Percentiles rank a stretch among this genome's conserved stretches.
These are phyloP conservation scores for Ondatra zibethicus DNA, from an alignment of 2,113 vertebrate genomes.

Conservation along the genomic window DNA sequence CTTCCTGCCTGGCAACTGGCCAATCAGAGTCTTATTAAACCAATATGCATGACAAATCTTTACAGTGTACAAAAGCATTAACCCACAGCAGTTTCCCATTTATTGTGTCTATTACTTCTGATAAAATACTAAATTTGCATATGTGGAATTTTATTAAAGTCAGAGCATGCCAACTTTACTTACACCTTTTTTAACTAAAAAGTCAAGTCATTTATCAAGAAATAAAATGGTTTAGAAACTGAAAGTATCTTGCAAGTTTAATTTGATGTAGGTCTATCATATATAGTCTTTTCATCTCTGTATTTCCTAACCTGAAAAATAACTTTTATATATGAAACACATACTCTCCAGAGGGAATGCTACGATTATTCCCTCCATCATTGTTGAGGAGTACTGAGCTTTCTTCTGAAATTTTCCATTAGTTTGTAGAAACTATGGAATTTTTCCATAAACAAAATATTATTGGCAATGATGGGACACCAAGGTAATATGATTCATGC, in stretches of 20 bases:
- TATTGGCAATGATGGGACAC: not conserved
- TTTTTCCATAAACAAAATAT: not conserved
- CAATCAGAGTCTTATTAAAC: no score
- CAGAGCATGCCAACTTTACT: not conserved
- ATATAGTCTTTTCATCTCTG: not conserved
- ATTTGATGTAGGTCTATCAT: not conserved
- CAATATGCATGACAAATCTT: no score
- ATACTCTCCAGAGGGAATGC: not conserved
- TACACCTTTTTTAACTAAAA: not conserved
- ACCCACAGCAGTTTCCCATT: not conserved
- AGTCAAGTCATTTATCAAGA: not conserved
- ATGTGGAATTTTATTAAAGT: not conserved
- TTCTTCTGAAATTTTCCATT: not conserved
- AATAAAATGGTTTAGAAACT: not conserved
- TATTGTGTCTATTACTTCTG: not conserved
- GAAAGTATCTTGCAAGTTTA: not conserved
- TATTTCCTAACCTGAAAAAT: not conserved
- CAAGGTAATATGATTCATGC: not conserved
- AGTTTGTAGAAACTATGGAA: not conserved
- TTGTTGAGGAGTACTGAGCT: not conserved
- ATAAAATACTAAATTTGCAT: not conserved
- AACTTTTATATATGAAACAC: not conserved
- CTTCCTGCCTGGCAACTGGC: no score
- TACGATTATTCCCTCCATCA: not conserved
- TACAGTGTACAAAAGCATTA: no score